phyloP scores from a whole-genome alignment of 2,888 invertebrate genomes.

The Eupithecia inturbata region DNA sequence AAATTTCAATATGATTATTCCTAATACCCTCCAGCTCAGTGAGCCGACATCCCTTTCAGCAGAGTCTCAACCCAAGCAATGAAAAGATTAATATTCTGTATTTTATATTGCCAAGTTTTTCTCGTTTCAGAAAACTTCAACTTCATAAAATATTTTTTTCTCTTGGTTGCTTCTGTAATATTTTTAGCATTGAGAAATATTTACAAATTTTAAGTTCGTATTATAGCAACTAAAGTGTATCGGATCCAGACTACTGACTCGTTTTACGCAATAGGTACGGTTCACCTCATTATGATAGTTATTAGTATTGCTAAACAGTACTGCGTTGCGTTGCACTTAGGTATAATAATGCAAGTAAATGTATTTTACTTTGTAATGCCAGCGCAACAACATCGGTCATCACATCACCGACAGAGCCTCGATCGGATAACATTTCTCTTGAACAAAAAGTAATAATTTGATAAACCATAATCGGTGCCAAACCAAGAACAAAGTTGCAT shows the following conservation, averaged over 20 bases:
- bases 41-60: conserved; percentile 30
- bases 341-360: too few relatives aligned
- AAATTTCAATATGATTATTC: conserved; percentile 31
- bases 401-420: neutral
- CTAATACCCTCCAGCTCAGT: conserved; percentile 29
- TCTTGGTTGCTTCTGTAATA: neutral
- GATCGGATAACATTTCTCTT: neutral
- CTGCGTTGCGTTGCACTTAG: neutral
- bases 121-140: conserved; percentile 5
- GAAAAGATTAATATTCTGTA: conserved; percentile 39
- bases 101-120: conserved; percentile 13
- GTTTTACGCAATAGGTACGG: neutral
- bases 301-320: too few relatives aligned
- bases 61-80: conserved; percentile 24
- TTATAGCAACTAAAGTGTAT: neutral
- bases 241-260: neutral
- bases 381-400: too few relatives aligned
- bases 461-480: neutral
- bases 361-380: too few relatives aligned
- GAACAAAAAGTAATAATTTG: neutral
- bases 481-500: neutral
- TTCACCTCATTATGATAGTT: neutral
- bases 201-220: neutral
- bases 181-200: conserved; percentile 5
- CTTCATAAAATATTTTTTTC: conserved; percentile 1